Evolutionary conservation across 1,140 invertebrate genomes (phyloP).

Genomic region (Cydia strobilella): DNA sequence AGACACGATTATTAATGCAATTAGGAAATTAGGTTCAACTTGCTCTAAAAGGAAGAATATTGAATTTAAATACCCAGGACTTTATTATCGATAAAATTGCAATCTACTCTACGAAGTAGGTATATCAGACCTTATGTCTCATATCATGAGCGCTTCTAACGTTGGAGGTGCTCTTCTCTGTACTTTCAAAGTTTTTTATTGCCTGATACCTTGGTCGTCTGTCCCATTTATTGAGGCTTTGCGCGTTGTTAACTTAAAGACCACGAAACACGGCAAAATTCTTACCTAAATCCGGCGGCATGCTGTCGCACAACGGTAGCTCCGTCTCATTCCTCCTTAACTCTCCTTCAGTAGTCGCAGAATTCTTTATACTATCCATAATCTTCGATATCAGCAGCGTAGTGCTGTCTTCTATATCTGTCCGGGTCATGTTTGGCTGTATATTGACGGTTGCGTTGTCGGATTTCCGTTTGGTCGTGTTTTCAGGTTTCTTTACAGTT

Average conservation of each 20-base stretch:
- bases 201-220: too few species aligned
- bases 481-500: slow-evolving; percentile 38
- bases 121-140: too few species aligned
- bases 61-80: too few species aligned
- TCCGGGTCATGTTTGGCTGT: slow-evolving; percentile 46
- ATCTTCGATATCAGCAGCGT: slow-evolving; percentile 60
- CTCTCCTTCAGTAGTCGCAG: slow-evolving; percentile 56
- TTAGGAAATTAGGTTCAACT: too few species aligned
- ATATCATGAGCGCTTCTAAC: too few species aligned
- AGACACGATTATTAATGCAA: too few species aligned
- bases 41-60: too few species aligned
- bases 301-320: slow-evolving; percentile 58
- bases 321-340: slow-evolving; percentile 53
- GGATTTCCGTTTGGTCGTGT: slow-evolving; percentile 39
- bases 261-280: neutral
- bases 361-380: slow-evolving; percentile 58
- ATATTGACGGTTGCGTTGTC: slow-evolving; percentile 34
- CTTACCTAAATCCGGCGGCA: slow-evolving; percentile 67
- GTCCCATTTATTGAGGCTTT: too few species aligned
- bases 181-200: too few species aligned
- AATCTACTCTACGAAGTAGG: too few species aligned
- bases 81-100: too few species aligned
- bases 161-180: too few species aligned
- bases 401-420: slow-evolving; percentile 46
- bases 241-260: neutral